Evolutionary conservation across 2,888 invertebrate genomes (phyloP).

Genomic region (Theretra japonica): DNA sequence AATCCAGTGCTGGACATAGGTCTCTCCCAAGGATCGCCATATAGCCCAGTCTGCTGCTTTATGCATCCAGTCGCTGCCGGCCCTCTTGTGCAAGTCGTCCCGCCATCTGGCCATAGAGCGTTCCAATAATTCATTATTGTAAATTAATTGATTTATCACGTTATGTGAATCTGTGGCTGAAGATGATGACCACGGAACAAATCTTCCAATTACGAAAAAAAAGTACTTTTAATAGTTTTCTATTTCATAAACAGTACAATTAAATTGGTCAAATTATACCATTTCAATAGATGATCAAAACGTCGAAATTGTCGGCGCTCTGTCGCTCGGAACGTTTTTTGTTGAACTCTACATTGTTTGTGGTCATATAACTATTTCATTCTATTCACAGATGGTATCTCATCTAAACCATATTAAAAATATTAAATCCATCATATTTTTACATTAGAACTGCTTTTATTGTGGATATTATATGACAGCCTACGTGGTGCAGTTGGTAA

Average conservation of each 20-base stretch:
- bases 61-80: too few species aligned
- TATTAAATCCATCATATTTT: slow-evolving; percentile 12
- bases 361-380: neutral
- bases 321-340: neutral
- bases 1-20: too few species aligned
- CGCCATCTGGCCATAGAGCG: too few species aligned
- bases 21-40: too few species aligned
- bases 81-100: too few species aligned
- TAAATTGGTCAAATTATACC: slow-evolving; percentile 4
- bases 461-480: neutral
- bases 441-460: neutral
- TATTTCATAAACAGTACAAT: neutral
- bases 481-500: too few species aligned
- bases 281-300: slow-evolving; percentile 13
- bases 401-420: neutral
- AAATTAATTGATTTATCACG: too few species aligned
- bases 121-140: too few species aligned
- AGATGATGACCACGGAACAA: too few species aligned
- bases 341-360: slow-evolving; percentile 8
- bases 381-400: neutral
- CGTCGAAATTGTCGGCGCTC: neutral
- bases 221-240: neutral
- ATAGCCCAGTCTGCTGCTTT: too few species aligned
- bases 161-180: too few species aligned
- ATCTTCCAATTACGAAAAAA: too few species aligned